Percentiles rank a stretch among this genome's conserved stretches.
phyloP scores from a whole-genome alignment of 2,888 invertebrate species.

The Ormia ochracea region DNA sequence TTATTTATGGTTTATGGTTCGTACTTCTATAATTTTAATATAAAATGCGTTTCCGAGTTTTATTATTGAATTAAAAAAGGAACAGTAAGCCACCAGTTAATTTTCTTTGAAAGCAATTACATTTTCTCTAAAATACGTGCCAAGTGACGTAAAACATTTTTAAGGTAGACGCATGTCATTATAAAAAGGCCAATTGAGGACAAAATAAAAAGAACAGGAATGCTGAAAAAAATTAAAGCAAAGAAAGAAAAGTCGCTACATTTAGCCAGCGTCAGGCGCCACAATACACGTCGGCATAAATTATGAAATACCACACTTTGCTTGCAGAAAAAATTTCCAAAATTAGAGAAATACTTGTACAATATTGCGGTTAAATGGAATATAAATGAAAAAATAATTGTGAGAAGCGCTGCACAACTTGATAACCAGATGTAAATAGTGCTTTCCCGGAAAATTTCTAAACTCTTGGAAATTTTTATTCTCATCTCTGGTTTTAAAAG shows the following conservation, averaged over 20 bases:
- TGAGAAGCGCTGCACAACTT: conserved; percentile 14
- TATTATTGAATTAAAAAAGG: conserved; percentile 11
- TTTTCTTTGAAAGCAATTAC: neutral
- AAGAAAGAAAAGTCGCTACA: conserved; percentile 66
- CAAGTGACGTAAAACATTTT: conserved; percentile 33
- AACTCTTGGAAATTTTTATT: conserved; percentile 1
- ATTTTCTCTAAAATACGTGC: conserved; percentile 1
- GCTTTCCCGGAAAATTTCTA: conserved; percentile 39
- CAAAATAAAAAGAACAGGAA: conserved; percentile 67
- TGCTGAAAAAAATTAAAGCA: conserved; percentile 61
- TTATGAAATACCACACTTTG: conserved; percentile 65
- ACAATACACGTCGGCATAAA: conserved; percentile 66
- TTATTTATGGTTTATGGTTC: neutral
- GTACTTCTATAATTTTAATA: neutral
- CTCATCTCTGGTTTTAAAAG: neutral
- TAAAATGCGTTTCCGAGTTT: conserved; percentile 30
- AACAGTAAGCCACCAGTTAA: neutral
- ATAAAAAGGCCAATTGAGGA: conserved; percentile 66
- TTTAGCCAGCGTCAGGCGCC: conserved; percentile 70
- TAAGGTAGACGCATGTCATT: conserved; percentile 57
- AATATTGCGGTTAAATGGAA: neutral
- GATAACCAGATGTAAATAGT: conserved; percentile 26
- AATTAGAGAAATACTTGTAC: neutral
- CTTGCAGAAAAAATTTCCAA: conserved; percentile 56
- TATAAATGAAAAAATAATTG: neutral